Evolutionary conservation across 2,113 vertebrate species (phyloP), one percentile per base, ranked within the genome.

Genomic region (Odocoileus hemionus): DNA sequence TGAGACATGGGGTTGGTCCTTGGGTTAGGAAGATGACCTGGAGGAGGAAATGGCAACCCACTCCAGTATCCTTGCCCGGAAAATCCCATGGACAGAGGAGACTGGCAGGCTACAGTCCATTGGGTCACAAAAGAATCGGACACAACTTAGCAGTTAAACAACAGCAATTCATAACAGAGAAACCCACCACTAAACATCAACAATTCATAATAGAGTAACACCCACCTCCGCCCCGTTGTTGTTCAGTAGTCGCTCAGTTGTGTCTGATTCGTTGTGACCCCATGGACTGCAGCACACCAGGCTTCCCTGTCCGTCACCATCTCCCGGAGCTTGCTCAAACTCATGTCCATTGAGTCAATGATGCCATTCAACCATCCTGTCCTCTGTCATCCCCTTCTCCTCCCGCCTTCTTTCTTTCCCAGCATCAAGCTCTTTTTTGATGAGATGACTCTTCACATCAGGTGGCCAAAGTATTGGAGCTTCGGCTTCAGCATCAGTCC

Each of bases 181-280:
- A 43, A 7, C 33, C 23, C 23, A 1, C 7, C 54, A 36, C n/a
- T 70, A 70, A 36, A 70, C 19, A 36, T 23, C 36, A 36, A 36
- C n/a, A 36, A 36, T 36, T 70, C 64, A 11, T 70, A 70, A 23
- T 3, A 70, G n/a, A 70, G n/a, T n/a, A 70, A 30, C 9, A 50
- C 33, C 45, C 43, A 43, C 2, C 60, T n/a, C n/a, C 2, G 0
- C 10, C 21, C 10, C 11, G 17, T 36, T 70, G 8, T 36, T 36
- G 9, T 70, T 70, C 9, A 70, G 9, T 36, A 36, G 9, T 70
- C n/a, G 9, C 9, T 70, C n/a, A 36, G n/a, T 70, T 21, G n/a
- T 21, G n/a, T 70, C n/a, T 36, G n/a, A 67, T 17, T 70, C 33
- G 36, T 36, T 70, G n/a, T 70, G 64, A 70, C 64, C n/a, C n/a